Conservation (phyloP, 2,797 vertebrate species). For the Sparidentex hasta region DNA sequence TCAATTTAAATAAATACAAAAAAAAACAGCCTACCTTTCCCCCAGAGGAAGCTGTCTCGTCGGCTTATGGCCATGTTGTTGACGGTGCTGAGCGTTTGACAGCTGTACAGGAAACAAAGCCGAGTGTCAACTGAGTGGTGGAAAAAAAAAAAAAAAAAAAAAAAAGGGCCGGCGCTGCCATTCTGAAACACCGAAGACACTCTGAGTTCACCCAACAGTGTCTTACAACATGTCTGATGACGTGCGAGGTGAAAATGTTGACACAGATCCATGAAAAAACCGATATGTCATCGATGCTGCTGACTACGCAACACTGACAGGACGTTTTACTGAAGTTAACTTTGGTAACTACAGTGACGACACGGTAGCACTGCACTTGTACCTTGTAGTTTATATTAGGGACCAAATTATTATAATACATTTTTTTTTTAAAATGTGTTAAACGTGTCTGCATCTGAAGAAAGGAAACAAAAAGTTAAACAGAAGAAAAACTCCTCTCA, state of each 20-base stretch:
- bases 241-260: slow-evolving; percentile 6
- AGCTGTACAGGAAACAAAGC: slow-evolving; percentile 68
- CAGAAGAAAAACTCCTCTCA: neutral
- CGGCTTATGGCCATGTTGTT: slow-evolving; percentile 80
- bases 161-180: slow-evolving; percentile 50
- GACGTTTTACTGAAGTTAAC: neutral
- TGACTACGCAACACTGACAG: neutral
- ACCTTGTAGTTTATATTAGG: neutral
- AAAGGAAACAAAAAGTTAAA: slow-evolving; percentile 3
- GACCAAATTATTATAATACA: too few species aligned
- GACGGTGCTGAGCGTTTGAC: slow-evolving; percentile 60
- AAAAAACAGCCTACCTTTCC: slow-evolving; percentile 75
- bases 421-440: neutral
- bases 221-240: slow-evolving; percentile 30
- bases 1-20: neutral
- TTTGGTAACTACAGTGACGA: neutral
- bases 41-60: slow-evolving; percentile 88
- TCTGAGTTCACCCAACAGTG: neutral
- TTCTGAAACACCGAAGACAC: slow-evolving; percentile 14
- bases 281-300: slow-evolving; percentile 3
- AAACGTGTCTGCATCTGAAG: neutral
- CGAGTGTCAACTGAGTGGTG: slow-evolving; percentile 24
- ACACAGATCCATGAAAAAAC: neutral
- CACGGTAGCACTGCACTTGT: neutral
- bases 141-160: too few species aligned